Evolutionary conservation across 2,113 vertebrate species (phyloP).

Genomic region (Seriola rivoliana): DNA sequence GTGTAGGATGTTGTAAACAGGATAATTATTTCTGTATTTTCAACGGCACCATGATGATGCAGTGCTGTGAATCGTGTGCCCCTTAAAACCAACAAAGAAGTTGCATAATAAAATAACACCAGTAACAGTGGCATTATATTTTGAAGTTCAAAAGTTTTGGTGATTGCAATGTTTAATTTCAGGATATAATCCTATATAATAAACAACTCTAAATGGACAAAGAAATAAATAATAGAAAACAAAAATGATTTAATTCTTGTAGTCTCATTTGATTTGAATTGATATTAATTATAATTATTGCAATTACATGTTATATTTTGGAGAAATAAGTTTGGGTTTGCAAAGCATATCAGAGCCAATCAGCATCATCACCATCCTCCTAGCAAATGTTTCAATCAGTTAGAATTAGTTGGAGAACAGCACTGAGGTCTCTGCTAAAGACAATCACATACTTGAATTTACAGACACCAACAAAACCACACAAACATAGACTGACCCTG

Average conservation of each 20-base stretch:
- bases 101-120: constrained; percentile 7
- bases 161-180: background rate
- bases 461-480: background rate
- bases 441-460: background rate
- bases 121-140: constrained; percentile 1
- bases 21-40: constrained; percentile 55
- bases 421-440: constrained; percentile 1
- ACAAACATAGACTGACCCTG: background rate
- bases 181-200: background rate
- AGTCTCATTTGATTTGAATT: background rate
- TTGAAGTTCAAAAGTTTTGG: constrained; percentile 9
- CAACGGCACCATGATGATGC: constrained; percentile 7
- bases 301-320: background rate
- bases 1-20: constrained; percentile 39
- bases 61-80: constrained; percentile 23
- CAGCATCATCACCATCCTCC: background rate
- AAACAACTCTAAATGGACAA: background rate
- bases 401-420: background rate
- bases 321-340: background rate
- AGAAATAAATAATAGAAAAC: background rate
- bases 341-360: constrained; percentile 1
- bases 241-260: background rate
- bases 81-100: constrained; percentile 17
- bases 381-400: constrained; percentile 7
- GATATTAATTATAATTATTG: background rate